Percentiles rank a stretch among this genome's conserved stretches.
These are phyloP conservation scores for Oscheius sp. DNA, from an alignment of 2,888 invertebrate species.

Conservation along the genomic window DNA sequence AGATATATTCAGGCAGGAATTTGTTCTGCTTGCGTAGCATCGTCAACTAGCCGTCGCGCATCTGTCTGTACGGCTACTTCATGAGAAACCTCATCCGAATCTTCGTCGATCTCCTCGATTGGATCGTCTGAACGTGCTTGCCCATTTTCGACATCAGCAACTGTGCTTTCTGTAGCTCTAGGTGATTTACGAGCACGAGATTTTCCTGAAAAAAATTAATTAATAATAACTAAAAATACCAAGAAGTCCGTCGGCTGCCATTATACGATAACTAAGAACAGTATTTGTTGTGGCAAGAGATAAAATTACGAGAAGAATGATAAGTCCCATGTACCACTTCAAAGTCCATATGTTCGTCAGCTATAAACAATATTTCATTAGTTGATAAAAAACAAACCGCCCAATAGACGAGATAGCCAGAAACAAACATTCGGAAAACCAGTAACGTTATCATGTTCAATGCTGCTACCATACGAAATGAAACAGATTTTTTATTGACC, in stretches of 20 bases:
- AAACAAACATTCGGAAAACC: constrained; percentile 65
- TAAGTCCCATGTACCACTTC: constrained; percentile 51
- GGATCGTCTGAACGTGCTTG: neutral
- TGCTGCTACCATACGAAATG: constrained; percentile 64
- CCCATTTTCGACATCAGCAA: constrained; percentile 18
- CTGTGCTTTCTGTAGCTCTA: constrained; percentile 35
- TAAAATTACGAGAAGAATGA: constrained; percentile 58
- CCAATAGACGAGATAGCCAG: constrained; percentile 63
- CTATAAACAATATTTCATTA: constrained; percentile 24
- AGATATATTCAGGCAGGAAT: neutral
- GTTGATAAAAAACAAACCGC: constrained; percentile 34
- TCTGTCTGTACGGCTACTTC: constrained; percentile 48
- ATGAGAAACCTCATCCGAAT: constrained; percentile 28
- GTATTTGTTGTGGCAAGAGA: constrained; percentile 63
- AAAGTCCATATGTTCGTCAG: constrained; percentile 42
- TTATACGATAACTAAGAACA: constrained; percentile 65
- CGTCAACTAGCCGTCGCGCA: constrained; percentile 12
- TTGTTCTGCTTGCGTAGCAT: neutral
- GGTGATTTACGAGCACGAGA: constrained; percentile 34
- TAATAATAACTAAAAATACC: constrained; percentile 35
- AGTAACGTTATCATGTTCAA: constrained; percentile 67
- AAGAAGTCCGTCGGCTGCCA: constrained; percentile 68
- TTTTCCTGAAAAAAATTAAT: constrained; percentile 33
- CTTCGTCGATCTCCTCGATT: neutral
- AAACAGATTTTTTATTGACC: constrained; percentile 56